phyloP scores from a whole-genome alignment of 2,888 invertebrate species.

The Hecatera dysodea region DNA sequence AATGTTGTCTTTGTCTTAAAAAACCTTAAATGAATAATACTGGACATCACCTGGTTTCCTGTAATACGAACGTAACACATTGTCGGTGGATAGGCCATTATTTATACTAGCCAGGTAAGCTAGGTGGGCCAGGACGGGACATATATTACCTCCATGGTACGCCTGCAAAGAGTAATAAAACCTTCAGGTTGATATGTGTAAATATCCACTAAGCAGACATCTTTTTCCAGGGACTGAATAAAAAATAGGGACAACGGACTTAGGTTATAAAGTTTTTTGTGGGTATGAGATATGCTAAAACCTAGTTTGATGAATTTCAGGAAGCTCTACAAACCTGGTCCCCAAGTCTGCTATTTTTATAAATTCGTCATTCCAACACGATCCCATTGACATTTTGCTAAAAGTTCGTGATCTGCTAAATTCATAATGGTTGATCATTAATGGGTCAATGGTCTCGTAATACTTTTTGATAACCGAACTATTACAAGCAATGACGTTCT shows the following conservation, averaged over 20 bases:
- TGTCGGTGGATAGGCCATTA: constrained; percentile 37
- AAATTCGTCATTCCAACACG: too few relatives aligned
- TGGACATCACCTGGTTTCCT: constrained; percentile 33
- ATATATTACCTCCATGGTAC: constrained; percentile 52
- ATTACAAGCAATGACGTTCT: too few relatives aligned
- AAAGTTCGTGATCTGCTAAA: too few relatives aligned
- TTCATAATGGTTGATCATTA: too few relatives aligned
- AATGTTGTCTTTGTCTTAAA: constrained; percentile 16
- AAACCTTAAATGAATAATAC: constrained; percentile 32
- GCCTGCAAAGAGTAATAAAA: constrained; percentile 46
- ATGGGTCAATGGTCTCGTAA: too few relatives aligned
- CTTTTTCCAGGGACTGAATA: constrained; percentile 2
- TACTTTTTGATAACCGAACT: too few relatives aligned
- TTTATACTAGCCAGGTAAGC: constrained; percentile 54
- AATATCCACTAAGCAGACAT: constrained; percentile 38
- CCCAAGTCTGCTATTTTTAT: too few relatives aligned
- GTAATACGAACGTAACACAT: constrained; percentile 45
- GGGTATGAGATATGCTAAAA: neutral
- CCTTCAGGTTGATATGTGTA: constrained; percentile 38
- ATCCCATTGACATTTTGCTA: too few relatives aligned
- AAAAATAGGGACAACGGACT: neutral
- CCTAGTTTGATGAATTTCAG: neutral
- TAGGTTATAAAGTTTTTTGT: neutral
- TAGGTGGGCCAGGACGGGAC: constrained; percentile 34
- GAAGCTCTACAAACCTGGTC: too few relatives aligned